Conservation (phyloP, 2,113 vertebrate genomes). For the Spea bombifrons region DNA sequence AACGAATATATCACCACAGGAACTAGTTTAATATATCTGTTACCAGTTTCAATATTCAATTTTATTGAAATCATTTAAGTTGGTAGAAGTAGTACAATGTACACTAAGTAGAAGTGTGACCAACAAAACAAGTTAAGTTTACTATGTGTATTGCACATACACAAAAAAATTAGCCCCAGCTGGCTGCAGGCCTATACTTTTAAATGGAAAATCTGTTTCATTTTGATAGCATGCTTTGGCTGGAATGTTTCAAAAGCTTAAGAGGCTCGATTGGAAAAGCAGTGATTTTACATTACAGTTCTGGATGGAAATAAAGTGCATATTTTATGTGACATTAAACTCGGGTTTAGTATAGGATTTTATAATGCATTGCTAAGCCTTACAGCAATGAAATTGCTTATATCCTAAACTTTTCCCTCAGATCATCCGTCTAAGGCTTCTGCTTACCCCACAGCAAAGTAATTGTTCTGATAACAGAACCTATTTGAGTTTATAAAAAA, state of each 20-base stretch:
- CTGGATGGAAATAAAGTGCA: constrained; percentile 12
- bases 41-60: too few relatives aligned
- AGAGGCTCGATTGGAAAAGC: not conserved
- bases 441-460: constrained; percentile 35
- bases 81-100: too few relatives aligned
- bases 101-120: not conserved
- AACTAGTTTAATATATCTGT: too few relatives aligned
- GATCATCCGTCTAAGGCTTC: constrained; percentile 33
- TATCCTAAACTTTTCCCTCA: constrained; percentile 26
- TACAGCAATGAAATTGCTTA: constrained; percentile 27
- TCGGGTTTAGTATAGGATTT: not conserved
- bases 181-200: not conserved
- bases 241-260: not conserved
- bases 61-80: too few relatives aligned
- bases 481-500: constrained; percentile 36
- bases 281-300: constrained; percentile 11
- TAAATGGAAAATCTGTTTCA: not conserved
- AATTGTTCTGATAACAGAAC: constrained; percentile 42
- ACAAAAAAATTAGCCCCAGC: not conserved
- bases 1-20: too few relatives aligned
- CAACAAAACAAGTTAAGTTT: not conserved
- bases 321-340: constrained; percentile 34
- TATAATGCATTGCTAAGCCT: constrained; percentile 31
- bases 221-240: not conserved
- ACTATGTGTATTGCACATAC: not conserved